phyloP scores from a whole-genome alignment of 1,140 invertebrate genomes.

The Aleiodes sp. region DNA sequence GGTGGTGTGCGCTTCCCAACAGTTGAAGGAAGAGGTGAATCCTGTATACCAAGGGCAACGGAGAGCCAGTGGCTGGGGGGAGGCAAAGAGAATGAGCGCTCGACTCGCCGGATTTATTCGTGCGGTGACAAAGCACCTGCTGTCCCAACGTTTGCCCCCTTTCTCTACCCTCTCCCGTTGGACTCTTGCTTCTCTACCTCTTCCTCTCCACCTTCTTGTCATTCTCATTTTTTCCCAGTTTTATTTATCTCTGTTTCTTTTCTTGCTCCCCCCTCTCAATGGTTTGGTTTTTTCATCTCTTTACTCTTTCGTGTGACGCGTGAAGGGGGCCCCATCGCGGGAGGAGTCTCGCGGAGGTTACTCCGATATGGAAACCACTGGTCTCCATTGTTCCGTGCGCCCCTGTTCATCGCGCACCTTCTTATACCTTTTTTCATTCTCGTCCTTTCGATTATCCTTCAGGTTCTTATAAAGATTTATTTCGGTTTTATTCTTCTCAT shows the following conservation, averaged over 20 bases:
- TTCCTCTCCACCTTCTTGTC: constrained; percentile 18
- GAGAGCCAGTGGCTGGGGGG: constrained; percentile 41
- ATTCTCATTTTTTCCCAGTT: constrained; percentile 27
- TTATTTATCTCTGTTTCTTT: not conserved
- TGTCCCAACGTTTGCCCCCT: constrained; percentile 50
- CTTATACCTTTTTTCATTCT: too few relatives aligned
- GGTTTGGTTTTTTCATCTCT: not conserved
- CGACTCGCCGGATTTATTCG: constrained; percentile 60
- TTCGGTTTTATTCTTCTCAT: too few relatives aligned
- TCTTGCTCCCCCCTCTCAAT: constrained; percentile 20
- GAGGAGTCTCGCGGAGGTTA: constrained; percentile 15
- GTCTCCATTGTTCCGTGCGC: constrained; percentile 43
- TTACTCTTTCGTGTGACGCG: not conserved
- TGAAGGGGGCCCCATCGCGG: not conserved
- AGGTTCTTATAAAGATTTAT: too few relatives aligned
- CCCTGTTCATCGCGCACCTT: constrained; percentile 37
- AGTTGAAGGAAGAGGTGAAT: constrained; percentile 34
- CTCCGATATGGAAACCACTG: constrained; percentile 42
- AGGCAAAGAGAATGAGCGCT: constrained; percentile 40
- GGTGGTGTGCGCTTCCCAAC: constrained; percentile 43
- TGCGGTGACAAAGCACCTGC: constrained; percentile 65
- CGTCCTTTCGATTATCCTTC: too few relatives aligned
- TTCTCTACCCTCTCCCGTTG: constrained; percentile 37
- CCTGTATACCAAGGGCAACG: constrained; percentile 24
- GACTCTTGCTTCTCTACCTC: constrained; percentile 37